phyloP scores from a whole-genome alignment of 2,113 vertebrate species.

The Gnathonemus longibarbis region DNA sequence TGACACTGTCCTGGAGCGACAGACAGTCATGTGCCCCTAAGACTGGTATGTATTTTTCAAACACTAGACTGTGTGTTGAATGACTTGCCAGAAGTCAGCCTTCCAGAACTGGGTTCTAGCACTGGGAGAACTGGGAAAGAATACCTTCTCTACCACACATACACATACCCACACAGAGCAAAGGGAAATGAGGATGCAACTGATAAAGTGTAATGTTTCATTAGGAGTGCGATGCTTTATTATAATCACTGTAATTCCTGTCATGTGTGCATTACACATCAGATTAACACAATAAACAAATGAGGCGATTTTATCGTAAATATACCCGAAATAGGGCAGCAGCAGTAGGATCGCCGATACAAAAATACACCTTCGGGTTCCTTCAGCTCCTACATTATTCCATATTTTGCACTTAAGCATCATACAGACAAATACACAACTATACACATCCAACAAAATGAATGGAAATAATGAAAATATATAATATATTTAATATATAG shows the following conservation, averaged over 20 bases:
- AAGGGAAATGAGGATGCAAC: neutral
- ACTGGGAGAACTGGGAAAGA: neutral
- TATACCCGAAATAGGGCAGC: slow-evolving; percentile 55
- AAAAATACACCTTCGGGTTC: slow-evolving; percentile 89
- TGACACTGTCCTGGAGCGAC: neutral
- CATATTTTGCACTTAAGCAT: slow-evolving; percentile 59
- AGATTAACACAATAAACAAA: slow-evolving; percentile 52
- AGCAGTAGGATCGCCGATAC: slow-evolving; percentile 76
- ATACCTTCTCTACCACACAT: neutral
- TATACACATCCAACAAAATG: slow-evolving; percentile 58
- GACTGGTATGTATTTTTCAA: neutral
- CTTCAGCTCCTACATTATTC: slow-evolving; percentile 58
- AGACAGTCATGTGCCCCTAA: neutral
- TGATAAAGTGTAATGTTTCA: slow-evolving; percentile 26
- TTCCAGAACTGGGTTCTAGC: neutral
- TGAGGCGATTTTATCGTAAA: slow-evolving; percentile 48
- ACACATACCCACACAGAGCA: neutral
- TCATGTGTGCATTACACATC: slow-evolving; percentile 36
- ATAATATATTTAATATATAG: slow-evolving; percentile 36
- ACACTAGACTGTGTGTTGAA: neutral
- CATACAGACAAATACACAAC: slow-evolving; percentile 69
- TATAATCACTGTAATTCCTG: slow-evolving; percentile 35
- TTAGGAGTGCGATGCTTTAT: slow-evolving; percentile 48
- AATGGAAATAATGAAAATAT: slow-evolving; percentile 56
- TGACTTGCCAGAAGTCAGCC: neutral